phyloP scores from a whole-genome alignment of 2,797 vertebrate genomes.

The Malurus splendens region DNA sequence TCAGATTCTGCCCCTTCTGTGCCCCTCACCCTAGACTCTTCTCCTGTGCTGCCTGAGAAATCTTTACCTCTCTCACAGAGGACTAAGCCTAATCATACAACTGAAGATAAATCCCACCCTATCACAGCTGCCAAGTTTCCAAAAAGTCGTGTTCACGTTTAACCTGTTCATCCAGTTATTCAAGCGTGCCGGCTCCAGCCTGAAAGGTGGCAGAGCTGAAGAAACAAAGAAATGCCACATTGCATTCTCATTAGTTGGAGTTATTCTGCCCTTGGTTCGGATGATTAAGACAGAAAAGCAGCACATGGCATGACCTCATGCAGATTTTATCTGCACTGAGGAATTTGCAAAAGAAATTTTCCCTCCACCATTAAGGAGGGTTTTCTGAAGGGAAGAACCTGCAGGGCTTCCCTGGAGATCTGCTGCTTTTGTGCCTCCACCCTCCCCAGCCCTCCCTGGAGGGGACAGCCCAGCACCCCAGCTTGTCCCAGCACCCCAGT shows the following conservation, averaged over 20 bases:
- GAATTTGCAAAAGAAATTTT: conserved; percentile 13
- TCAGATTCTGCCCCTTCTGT: neutral
- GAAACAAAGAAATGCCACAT: conserved; percentile 18
- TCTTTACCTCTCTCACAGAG: neutral
- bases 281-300: conserved; percentile 26
- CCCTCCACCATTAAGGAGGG: neutral
- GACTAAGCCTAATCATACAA: neutral
- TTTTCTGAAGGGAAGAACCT: neutral
- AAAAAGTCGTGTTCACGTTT: neutral
- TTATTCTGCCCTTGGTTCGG: neutral
- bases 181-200: neutral
- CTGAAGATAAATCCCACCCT: neutral
- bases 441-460: neutral
- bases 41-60: neutral
- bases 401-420: neutral
- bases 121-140: neutral
- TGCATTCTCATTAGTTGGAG: neutral
- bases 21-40: neutral
- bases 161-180: conserved; percentile 48
- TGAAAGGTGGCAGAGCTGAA: neutral
- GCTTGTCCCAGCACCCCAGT: fast-evolving
- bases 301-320: conserved; percentile 19
- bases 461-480: neutral
- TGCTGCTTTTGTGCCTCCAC: neutral
- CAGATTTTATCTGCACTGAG: conserved; percentile 2